phyloP scores from a whole-genome alignment of 2,888 invertebrate species.

The Synergus umbraculus region DNA sequence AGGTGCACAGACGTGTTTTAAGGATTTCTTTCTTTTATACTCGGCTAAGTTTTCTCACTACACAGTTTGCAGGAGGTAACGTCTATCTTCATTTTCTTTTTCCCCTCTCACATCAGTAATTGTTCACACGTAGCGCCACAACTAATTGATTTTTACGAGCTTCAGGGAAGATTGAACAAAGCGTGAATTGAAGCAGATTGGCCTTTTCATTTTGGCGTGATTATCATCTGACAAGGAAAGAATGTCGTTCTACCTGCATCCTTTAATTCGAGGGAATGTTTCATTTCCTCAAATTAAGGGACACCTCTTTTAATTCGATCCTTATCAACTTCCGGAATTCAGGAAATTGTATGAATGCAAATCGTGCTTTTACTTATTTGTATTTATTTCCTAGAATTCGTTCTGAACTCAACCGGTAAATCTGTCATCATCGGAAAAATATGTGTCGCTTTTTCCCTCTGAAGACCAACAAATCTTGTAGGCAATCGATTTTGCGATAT shows the following conservation, averaged over 20 bases:
- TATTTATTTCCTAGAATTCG: too few species aligned
- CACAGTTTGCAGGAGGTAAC: neutral
- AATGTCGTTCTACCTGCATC: conserved; percentile 17
- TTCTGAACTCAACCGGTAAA: too few species aligned
- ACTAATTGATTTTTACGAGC: neutral
- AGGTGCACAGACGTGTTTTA: too few species aligned
- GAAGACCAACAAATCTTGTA: too few species aligned
- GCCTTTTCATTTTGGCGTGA: neutral
- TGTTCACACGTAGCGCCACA: neutral
- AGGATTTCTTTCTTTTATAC: too few species aligned
- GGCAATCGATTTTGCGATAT: too few species aligned
- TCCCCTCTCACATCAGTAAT: neutral
- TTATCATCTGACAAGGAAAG: neutral
- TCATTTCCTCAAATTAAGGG: neutral
- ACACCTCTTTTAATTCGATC: neutral
- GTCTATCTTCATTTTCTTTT: neutral
- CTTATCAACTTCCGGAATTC: neutral
- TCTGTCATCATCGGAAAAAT: too few species aligned
- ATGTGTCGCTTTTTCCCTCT: too few species aligned
- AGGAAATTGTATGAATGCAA: neutral
- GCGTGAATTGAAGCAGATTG: neutral
- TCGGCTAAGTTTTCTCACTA: too few species aligned
- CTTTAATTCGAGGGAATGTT: neutral
- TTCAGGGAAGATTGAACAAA: neutral
- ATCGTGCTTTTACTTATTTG: too few species aligned